Evolutionary conservation across 2,797 vertebrate genomes (phyloP).

Genomic region (Rhinoraja longicauda): DNA sequence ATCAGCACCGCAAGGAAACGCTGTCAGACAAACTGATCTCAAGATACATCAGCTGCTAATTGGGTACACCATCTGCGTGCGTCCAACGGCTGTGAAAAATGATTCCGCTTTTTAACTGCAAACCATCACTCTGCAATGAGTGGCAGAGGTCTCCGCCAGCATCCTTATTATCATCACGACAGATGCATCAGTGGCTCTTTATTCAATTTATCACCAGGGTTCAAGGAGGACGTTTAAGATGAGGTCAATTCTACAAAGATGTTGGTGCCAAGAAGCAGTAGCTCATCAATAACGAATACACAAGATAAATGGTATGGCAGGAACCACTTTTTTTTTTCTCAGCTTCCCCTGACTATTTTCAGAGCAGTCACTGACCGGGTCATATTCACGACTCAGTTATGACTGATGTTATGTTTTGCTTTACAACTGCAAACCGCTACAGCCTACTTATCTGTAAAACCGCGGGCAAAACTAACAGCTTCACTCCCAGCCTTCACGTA

Average conservation of each 20-base stretch:
- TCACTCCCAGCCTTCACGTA: neutral
- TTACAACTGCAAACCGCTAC: neutral
- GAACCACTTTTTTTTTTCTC: neutral
- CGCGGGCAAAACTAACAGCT: neutral
- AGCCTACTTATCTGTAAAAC: neutral
- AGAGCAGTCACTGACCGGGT: neutral
- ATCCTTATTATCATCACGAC: neutral
- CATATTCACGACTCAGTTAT: neutral
- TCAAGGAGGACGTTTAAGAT: neutral
- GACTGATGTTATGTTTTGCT: neutral
- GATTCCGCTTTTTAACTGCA: neutral
- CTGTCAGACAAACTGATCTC: neutral
- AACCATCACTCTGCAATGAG: neutral
- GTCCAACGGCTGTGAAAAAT: neutral
- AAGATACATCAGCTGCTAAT: slow-evolving; percentile 12
- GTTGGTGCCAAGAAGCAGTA: neutral
- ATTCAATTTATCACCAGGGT: slow-evolving; percentile 15
- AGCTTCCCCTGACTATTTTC: neutral
- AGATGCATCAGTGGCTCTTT: neutral
- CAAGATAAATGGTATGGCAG: slow-evolving; percentile 2
- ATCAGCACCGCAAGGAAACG: neutral
- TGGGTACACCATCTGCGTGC: neutral
- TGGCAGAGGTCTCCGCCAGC: neutral
- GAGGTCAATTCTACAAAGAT: neutral
- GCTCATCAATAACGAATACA: neutral